Evolutionary conservation across 2,888 invertebrate species (phyloP), one percentile per base, ranked within the genome.

Genomic region (Artemia sinica): DNA sequence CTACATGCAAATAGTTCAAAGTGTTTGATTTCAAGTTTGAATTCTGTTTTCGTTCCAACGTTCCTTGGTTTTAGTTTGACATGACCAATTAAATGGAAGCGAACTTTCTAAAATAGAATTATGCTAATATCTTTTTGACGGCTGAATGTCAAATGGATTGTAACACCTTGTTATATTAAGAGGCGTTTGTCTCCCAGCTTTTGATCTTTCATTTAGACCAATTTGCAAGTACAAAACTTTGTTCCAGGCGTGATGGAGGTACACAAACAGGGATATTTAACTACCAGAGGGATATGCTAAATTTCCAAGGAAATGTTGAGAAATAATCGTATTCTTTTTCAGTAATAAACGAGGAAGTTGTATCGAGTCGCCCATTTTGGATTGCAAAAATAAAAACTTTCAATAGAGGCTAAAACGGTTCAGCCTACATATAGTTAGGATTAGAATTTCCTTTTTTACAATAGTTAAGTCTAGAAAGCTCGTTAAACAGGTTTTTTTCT

Each of bases 141-240:
- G 14, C 63, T 58, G 63, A 58, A 58, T 58, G 63, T 28, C 63
- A 58, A 58, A 58, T 58, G 63, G 63, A 58, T 58, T 58, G 63
- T 58, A 58, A 58, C 63, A 58, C 63, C 63, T 58, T 58, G 63
- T 58, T 58, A 58, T 58, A 58, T 58, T 58, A 58, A 58, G 28
- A 58, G 63, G 63, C 63, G 63, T 58, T 58, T 58, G 28, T 58
- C 14, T 58, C 63, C 28, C 63, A 28, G 8, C 63, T 28, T 58
- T 58, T 58, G 63, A 58, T 58, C 63, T 58, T 58, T 9, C 63
- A 58, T 28, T 58, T 10, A 58, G 63, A 28, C 14, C 63, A 58
- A 58, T 58, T 58, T 58, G 63, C 63, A 58, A 58, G 63, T 58
- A 58, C 63, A 58, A 58, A 58, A 58, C 63, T 58, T n/a, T n/a